Evolutionary conservation across 1,140 invertebrate genomes (phyloP).

Genomic region (Diachasma alloeum): DNA sequence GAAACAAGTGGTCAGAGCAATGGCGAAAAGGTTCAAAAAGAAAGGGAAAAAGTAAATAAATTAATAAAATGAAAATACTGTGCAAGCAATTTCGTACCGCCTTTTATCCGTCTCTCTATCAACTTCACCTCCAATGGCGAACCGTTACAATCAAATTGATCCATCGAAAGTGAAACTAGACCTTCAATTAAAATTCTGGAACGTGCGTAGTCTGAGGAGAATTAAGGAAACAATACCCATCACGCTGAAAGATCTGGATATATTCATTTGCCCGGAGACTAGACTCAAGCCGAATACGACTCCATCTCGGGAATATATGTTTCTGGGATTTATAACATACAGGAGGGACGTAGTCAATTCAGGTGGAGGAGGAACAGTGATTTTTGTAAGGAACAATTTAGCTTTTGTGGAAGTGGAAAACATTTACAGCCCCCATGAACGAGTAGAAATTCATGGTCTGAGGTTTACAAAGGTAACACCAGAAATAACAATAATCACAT

Average conservation of each 20-base stretch:
- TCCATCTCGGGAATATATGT: background rate
- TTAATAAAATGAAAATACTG: no score
- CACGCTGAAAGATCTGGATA: background rate
- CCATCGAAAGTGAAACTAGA: no score
- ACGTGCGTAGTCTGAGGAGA: background rate
- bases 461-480: conserved; percentile 11
- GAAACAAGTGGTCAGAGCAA: no score
- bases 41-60: no score
- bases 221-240: background rate
- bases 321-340: background rate
- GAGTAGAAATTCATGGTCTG: conserved; percentile 11
- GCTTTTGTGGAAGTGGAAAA: background rate
- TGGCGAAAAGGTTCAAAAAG: no score
- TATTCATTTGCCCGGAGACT: conserved; percentile 14
- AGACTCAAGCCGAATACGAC: background rate
- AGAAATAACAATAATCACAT: background rate
- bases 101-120: no score
- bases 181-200: background rate
- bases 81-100: no score
- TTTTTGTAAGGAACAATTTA: conserved; percentile 11
- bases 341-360: conserved; percentile 10
- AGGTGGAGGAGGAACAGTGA: conserved; percentile 13
- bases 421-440: background rate
- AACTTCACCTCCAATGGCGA: no score
- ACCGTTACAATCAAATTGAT: no score